Percentiles rank a stretch among this genome's conserved stretches.
These are phyloP conservation scores for Eupithecia centaureata DNA, from an alignment of 2,888 invertebrate genomes.

Conservation along the genomic window DNA sequence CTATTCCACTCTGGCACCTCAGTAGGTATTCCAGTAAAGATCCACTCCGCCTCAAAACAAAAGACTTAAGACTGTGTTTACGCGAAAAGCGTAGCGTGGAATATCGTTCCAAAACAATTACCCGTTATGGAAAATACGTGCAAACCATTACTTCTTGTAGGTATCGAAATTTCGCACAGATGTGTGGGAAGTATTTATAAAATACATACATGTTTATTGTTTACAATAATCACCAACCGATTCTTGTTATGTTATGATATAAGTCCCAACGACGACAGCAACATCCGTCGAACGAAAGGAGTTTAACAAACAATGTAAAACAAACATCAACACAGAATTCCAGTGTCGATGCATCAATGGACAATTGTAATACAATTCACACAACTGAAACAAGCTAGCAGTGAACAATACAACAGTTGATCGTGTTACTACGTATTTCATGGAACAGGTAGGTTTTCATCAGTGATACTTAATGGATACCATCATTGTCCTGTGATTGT, in stretches of 20 bases:
- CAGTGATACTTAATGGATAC: background rate
- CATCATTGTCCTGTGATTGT: background rate
- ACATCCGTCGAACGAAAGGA: background rate
- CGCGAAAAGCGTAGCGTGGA: too few relatives aligned
- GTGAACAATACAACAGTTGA: background rate
- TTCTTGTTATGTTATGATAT: background rate
- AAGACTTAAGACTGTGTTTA: too few relatives aligned
- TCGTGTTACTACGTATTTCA: background rate
- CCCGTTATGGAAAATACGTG: background rate
- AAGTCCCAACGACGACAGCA: background rate
- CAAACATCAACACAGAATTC: constrained; percentile 35
- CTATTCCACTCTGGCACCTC: too few relatives aligned
- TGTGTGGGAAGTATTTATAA: background rate
- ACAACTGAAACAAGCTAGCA: background rate
- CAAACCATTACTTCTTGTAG: background rate
- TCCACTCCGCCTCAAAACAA: too few relatives aligned
- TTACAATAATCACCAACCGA: background rate
- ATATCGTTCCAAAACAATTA: background rate
- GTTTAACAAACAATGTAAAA: constrained; percentile 27
- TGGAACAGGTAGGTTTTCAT: background rate
- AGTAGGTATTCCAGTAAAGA: too few relatives aligned
- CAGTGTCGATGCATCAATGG: constrained; percentile 1
- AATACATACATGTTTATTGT: background rate
- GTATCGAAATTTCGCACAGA: background rate
- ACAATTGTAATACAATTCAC: constrained; percentile 2